These are phyloP conservation scores for Labeo calbasu DNA, from an alignment of 2,797 vertebrate genomes.

Conservation along the genomic window DNA sequence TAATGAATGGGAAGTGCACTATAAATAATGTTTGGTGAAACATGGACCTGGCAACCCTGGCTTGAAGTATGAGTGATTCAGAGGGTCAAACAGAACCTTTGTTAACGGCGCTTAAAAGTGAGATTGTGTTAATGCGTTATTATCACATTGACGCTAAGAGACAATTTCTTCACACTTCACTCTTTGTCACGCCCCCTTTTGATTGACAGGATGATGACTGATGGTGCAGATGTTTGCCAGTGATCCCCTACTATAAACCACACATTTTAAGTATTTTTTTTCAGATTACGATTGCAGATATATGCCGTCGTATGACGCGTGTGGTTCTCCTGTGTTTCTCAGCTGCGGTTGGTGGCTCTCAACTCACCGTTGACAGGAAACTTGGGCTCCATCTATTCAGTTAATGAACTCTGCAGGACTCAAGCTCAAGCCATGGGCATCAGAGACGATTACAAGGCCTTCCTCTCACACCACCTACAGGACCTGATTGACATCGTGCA, in stretches of 20 bases:
- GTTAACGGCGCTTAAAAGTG: not conserved
- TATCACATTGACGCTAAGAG: not conserved
- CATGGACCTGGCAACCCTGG: not conserved
- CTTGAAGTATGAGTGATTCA: not conserved
- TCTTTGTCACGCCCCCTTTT: too few relatives aligned
- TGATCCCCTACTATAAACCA: too few relatives aligned
- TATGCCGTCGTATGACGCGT: not conserved
- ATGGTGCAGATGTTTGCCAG: too few relatives aligned
- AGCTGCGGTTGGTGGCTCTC: conserved; percentile 92
- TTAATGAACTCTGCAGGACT: conserved; percentile 88
- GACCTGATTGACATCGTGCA: conserved; percentile 76
- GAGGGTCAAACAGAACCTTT: not conserved
- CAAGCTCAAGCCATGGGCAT: conserved; percentile 91
- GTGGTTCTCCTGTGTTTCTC: conserved; percentile 21
- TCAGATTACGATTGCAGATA: too few relatives aligned
- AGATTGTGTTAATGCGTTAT: not conserved
- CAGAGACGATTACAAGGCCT: conserved; percentile 86
- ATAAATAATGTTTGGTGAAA: too few relatives aligned
- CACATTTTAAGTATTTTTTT: too few relatives aligned
- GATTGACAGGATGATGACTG: too few relatives aligned
- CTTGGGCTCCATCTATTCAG: conserved; percentile 77
- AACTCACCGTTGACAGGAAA: conserved; percentile 89
- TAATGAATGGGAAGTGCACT: too few relatives aligned
- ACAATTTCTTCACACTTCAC: too few relatives aligned
- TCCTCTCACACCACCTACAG: conserved; percentile 86